A percentile compares a stretch with the other conserved stretches of the same genome.
phyloP scores from a whole-genome alignment of 2,888 invertebrate genomes.

The Pollenia griseotomentosa region DNA sequence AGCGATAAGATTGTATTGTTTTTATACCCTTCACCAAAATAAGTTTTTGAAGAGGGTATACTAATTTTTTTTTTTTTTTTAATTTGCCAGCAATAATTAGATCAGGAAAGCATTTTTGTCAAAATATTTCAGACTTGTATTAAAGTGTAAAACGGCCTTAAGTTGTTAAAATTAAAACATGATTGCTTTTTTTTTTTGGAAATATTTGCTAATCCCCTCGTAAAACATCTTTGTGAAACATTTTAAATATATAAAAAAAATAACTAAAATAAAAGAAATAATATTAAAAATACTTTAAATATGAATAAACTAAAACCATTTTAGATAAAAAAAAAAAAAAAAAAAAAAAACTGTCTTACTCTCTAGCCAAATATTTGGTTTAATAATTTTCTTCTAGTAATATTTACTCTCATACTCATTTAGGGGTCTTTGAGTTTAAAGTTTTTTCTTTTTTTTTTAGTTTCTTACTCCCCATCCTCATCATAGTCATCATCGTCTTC shows the following conservation, averaged over 20 bases:
- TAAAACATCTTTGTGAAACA: neutral
- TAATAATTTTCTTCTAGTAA: conserved; percentile 5
- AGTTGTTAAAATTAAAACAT: no score
- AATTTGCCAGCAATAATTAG: no score
- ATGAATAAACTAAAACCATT: conserved; percentile 42
- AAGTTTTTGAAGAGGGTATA: no score
- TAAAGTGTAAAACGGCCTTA: no score
- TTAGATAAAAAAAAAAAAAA: conserved; percentile 14
- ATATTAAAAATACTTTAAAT: neutral
- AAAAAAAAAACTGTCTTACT: conserved; percentile 39
- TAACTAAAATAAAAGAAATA: neutral
- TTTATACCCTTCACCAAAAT: no score
- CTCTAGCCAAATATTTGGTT: conserved; percentile 70
- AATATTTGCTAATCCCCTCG: no score
- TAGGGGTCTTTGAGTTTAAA: neutral
- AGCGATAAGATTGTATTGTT: no score
- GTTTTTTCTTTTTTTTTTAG: neutral
- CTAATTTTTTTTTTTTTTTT: no score
- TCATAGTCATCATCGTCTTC: conserved; percentile 82
- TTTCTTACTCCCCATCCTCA: conserved; percentile 76
- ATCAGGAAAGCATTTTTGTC: no score
- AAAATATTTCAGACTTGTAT: no score
- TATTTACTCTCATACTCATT: conserved; percentile 4
- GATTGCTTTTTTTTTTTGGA: no score
- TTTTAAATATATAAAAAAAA: neutral